These are phyloP conservation scores for Flabesymbios commensalis DNA, from an alignment of 2,888 invertebrate genomes.

Conservation along the genomic window DNA sequence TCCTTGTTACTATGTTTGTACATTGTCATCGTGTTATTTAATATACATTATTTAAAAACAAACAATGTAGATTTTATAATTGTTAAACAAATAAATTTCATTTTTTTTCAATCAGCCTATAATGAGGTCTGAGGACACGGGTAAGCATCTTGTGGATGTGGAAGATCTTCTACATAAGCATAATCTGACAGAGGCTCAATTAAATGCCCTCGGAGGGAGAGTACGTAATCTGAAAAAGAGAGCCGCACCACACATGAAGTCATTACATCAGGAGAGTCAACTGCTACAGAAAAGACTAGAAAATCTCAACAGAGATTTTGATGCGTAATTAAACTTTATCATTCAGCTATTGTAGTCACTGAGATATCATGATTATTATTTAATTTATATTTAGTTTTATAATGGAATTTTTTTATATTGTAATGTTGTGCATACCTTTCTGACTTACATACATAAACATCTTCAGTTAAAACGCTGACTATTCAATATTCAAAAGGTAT, in stretches of 20 bases:
- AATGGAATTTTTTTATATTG: neutral
- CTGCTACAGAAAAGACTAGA: conserved; percentile 74
- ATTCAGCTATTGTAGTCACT: too few species aligned
- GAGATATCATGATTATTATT: too few species aligned
- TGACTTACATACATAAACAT: neutral
- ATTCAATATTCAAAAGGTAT: too few species aligned
- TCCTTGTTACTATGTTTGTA: too few species aligned
- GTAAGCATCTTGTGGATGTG: conserved; percentile 90
- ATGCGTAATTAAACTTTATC: conserved; percentile 67
- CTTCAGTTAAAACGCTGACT: too few species aligned
- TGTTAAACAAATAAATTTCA: neutral
- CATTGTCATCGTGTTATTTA: too few species aligned
- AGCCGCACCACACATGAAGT: conserved; percentile 89
- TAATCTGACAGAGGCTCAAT: conserved; percentile 86
- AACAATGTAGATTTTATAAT: too few species aligned
- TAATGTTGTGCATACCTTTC: neutral
- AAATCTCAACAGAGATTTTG: conserved; percentile 77
- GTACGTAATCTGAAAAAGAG: conserved; percentile 82
- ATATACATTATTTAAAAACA: too few species aligned
- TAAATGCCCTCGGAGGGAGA: conserved; percentile 85
- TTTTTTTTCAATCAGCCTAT: conserved; percentile 64
- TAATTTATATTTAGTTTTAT: neutral
- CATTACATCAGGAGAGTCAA: conserved; percentile 47
- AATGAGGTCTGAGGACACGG: conserved; percentile 83
- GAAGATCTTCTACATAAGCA: conserved; percentile 94